phyloP scores from a whole-genome alignment of 2,113 vertebrate genomes.

The Eolophus roseicapilla region DNA sequence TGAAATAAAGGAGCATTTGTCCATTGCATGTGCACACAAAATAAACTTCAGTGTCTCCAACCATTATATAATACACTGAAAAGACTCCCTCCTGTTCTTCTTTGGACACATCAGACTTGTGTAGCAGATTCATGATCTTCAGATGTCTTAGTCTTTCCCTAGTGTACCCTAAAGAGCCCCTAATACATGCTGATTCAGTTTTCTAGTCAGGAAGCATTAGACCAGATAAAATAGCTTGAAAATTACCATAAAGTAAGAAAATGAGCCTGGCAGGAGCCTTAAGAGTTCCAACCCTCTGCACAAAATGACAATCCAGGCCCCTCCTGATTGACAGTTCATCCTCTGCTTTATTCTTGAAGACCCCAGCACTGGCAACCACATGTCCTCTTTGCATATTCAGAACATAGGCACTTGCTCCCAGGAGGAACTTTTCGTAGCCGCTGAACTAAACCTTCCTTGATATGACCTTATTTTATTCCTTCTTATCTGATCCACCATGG shows the following conservation, averaged over 20 bases:
- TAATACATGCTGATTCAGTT: neutral
- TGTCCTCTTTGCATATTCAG: neutral
- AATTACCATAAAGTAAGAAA: neutral
- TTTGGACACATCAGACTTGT: neutral
- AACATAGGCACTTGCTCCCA: neutral
- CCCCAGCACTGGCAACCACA: neutral
- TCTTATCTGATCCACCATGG: neutral
- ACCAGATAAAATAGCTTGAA: neutral
- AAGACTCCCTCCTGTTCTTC: neutral
- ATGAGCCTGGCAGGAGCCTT: neutral
- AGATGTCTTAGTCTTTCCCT: neutral
- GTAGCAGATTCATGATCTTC: neutral
- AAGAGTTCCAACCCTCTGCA: neutral
- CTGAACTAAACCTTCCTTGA: neutral
- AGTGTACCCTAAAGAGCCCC: neutral
- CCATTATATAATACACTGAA: neutral
- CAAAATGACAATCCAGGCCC: neutral
- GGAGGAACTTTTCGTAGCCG: neutral
- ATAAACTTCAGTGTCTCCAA: neutral
- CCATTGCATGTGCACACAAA: neutral
- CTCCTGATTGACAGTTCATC: neutral
- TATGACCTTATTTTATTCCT: neutral
- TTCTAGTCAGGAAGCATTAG: neutral
- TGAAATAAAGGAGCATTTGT: slow-evolving; percentile 18
- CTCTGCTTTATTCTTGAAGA: neutral